These are phyloP conservation scores for Falco novaeseelandiae DNA, from an alignment of 2,797 vertebrate species.

Conservation along the genomic window DNA sequence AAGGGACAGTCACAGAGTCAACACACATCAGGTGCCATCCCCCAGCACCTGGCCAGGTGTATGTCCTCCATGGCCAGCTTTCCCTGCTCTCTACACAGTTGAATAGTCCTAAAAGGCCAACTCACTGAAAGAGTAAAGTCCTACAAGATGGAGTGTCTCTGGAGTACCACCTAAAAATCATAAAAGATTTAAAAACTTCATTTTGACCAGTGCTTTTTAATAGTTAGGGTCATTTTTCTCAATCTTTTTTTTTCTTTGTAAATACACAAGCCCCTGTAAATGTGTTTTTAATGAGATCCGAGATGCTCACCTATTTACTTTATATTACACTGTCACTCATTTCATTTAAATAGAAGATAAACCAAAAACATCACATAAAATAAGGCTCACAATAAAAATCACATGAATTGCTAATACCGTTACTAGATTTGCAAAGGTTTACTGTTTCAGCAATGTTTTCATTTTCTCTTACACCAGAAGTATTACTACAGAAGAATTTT, in stretches of 20 bases:
- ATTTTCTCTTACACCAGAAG: not conserved
- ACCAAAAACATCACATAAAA: not conserved
- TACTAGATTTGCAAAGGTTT: not conserved
- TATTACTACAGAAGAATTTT: not conserved
- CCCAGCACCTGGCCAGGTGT: no score
- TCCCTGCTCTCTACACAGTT: not conserved
- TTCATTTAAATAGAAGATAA: not conserved
- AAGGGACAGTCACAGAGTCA: not conserved
- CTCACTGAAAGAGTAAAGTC: not conserved
- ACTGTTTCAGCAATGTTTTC: not conserved
- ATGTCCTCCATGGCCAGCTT: not conserved
- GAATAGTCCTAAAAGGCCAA: not conserved
- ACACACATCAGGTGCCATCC: not conserved
- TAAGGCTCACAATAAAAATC: not conserved
- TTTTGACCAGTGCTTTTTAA: not conserved
- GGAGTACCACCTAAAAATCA: not conserved
- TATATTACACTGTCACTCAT: not conserved
- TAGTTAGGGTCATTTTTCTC: not conserved
- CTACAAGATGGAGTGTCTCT: not conserved
- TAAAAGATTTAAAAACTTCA: not conserved
- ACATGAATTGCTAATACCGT: not conserved
- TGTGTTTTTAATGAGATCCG: not conserved
- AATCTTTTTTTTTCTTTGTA: not conserved
- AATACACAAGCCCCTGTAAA: not conserved
- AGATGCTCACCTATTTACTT: not conserved